These are phyloP conservation scores for Salmo trutta DNA, from an alignment of 2,797 vertebrate species.

Conservation along the genomic window DNA sequence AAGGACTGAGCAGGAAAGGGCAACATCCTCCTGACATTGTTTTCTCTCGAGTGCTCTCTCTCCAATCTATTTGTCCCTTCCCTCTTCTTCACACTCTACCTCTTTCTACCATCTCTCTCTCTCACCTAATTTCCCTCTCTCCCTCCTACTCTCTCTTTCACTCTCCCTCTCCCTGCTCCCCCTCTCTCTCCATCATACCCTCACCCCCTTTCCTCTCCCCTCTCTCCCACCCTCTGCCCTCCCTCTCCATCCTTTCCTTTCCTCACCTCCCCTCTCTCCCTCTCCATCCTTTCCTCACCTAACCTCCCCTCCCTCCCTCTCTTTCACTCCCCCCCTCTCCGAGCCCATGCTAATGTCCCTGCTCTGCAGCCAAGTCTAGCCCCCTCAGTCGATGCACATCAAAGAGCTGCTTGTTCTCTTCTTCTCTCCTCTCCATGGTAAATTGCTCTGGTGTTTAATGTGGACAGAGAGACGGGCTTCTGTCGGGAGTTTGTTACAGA, in stretches of 20 bases:
- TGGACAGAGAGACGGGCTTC: constrained; percentile 52
- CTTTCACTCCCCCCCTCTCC: constrained; percentile 30
- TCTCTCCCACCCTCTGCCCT: too few species aligned
- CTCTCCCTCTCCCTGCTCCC: too few species aligned
- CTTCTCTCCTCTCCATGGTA: constrained; percentile 53
- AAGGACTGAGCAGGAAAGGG: constrained; percentile 25
- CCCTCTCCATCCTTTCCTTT: background rate
- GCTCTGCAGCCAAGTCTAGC: constrained; percentile 34
- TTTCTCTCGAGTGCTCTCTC: background rate
- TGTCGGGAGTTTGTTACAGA: constrained; percentile 40
- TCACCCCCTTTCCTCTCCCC: too few species aligned
- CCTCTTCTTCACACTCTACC: constrained; percentile 3
- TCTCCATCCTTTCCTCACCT: background rate
- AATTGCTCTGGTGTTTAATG: constrained; percentile 53
- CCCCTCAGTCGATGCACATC: constrained; percentile 60
- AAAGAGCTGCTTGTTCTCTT: constrained; percentile 60
- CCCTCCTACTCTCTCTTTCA: too few species aligned
- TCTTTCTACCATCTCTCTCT: too few species aligned
- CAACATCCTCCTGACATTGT: constrained; percentile 10
- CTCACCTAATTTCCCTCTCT: too few species aligned
- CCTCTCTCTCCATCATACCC: too few species aligned
- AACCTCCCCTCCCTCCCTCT: background rate
- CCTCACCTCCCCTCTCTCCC: background rate
- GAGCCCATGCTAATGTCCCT: constrained; percentile 35
- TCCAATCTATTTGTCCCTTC: constrained; percentile 11